Evolutionary conservation across 2,797 vertebrate species (phyloP), one percentile per base, ranked within the genome.

Genomic region (Myripristis murdjan): DNA sequence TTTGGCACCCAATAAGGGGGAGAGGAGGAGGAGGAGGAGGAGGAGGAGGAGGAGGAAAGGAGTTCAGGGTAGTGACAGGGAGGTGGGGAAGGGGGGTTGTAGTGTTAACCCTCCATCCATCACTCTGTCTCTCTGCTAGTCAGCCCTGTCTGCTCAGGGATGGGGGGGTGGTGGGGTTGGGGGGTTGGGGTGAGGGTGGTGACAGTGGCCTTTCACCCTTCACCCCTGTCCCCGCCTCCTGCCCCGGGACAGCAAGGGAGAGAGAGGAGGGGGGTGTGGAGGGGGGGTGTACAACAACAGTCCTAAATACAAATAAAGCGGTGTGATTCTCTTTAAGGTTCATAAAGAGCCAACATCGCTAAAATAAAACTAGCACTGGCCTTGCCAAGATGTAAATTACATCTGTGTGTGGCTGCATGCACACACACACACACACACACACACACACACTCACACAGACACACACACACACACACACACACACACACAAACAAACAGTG

Each of bases 121-220:
- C 91, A 93, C 89, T 81, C 86, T 81, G 86, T 89, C 86, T 81
- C 84, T 60, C 70, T 55, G 64, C 79, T 63, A 71, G 72, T 85
- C 85, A 70, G 72, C 58, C 48, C 77, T 86, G 84, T 85, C 87
- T 91, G 87, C 73, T 83, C 59, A n/a, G n/a, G n/a, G 73, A 83
- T 68, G 64, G 62, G 59, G 79, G 61, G 39, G 54, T 26, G 44
- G 31, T 14, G 65, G 67, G 56, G 24, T 61, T 62, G 54, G 65
- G 65, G 70, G 60, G 63, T n/a, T n/a, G n/a, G n/a, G n/a, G n/a
- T n/a, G n/a, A n/a, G 60, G 70, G 52, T 52, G 46, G 68, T 74
- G 86, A 87, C 83, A 82, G 70, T 89, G 86, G 90, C 88, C 90
- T 89, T 68, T 90, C 75, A 92, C 88, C 87, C 59, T 73, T 91